Base-by-base conservation (phyloP, 2,113 vertebrate species). In the Tenebrosternarchus preto region DNA sequence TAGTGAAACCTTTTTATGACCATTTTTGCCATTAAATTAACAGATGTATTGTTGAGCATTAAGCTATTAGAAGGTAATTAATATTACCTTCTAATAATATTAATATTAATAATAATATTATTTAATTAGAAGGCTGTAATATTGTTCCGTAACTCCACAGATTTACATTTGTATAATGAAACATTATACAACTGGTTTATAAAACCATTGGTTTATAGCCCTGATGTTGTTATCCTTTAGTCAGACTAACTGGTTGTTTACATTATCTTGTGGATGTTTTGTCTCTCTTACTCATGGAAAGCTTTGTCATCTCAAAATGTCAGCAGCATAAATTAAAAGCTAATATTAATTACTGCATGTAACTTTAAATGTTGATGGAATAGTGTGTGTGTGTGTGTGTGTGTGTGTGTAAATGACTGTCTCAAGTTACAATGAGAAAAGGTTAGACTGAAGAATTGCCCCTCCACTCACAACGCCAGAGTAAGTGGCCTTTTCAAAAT, bases 361-460 rank as follows among this genome's bases (percentile, higher is more conserved):
- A 27, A 68, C 29, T 22, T 80, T 67, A 80, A 82, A 80, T 25
- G 83, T 76, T 81, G 50, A 78, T 80, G 77, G 60, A 77, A 77
- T 74, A 11, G 69, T 69, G 56, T 76, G 60, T 77, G 56, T 80
- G 73, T 53, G 70, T 56, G 22, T 78, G 46, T 79, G 5, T 76
- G 29, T 46, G 33, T 36, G 33, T 36, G 33, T 36, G 33, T 36
- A 6, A 4, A 6, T 77, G 63, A 72, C 60, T 53, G 15, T 77
- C 57, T 73, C 36, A 12, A 46, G 84, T 77, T 76, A 73, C 53
- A 12, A 71, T 55, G 74, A 61, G 72, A 73, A 68, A 82, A 85
- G 84, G 80, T 85, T 85, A 82, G 43, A 53, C 67, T 29, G 81
- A 85, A 82, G 29, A 73, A 80, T 85, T 80, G 77, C 77, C 53